Evolutionary conservation across 2,113 vertebrate genomes (phyloP).

Genomic region (Zosterops pallidus): DNA sequence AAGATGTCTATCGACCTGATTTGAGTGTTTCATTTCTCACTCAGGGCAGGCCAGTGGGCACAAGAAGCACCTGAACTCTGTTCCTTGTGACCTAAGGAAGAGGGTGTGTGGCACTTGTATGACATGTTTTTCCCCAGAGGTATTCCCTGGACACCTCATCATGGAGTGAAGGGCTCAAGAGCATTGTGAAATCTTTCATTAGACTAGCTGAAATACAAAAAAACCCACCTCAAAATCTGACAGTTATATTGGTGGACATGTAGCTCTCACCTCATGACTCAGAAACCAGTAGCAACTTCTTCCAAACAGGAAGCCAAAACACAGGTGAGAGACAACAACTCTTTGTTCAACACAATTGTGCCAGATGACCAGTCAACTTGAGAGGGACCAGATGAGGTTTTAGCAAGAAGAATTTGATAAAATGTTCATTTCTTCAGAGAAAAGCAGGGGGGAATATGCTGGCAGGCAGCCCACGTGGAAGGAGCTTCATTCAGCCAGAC

Average conservation of each 20-base stretch:
- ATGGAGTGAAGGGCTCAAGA: background rate
- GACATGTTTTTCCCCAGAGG: background rate
- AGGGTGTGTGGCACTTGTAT: accelerated
- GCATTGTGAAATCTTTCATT: background rate
- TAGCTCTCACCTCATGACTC: background rate
- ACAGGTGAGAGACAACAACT: background rate
- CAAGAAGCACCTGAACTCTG: background rate
- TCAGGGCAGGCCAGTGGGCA: background rate
- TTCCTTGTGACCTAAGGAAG: background rate
- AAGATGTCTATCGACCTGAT: background rate
- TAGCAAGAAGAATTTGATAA: background rate
- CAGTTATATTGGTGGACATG: background rate
- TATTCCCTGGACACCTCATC: background rate
- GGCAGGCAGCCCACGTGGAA: background rate
- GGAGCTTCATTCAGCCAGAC: background rate
- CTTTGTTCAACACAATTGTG: background rate
- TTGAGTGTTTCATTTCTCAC: background rate
- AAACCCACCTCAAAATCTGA: background rate
- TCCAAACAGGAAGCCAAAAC: background rate
- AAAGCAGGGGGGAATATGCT: background rate
- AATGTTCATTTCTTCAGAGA: background rate
- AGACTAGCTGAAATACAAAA: background rate
- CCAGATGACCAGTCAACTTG: background rate
- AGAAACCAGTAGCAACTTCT: background rate
- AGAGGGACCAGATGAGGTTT: background rate